Evolutionary conservation across 2,113 vertebrate species (phyloP).

Genomic region (Pseudorasbora parva): DNA sequence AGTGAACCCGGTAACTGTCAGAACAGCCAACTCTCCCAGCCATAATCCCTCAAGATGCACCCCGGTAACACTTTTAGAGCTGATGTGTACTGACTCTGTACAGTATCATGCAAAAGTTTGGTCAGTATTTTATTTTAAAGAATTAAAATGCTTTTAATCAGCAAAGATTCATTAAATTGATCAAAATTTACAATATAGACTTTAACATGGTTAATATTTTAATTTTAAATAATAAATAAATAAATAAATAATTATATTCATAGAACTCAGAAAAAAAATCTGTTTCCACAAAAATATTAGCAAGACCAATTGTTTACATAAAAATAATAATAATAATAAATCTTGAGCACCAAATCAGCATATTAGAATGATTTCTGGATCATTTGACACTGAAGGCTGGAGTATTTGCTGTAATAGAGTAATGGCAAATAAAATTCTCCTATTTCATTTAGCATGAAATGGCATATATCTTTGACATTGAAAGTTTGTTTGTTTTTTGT

Average conservation of each 20-base stretch:
- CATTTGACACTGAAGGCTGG: background rate
- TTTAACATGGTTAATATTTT: background rate
- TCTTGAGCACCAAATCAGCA: no score
- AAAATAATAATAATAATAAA: no score
- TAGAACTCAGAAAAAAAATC: background rate
- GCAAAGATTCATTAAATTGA: background rate
- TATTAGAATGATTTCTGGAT: background rate
- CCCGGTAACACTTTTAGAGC: background rate
- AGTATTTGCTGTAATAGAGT: background rate
- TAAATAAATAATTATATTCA: no score
- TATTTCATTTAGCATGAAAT: no score
- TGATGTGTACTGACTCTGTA: background rate
- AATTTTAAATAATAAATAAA: no score
- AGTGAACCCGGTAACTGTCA: background rate
- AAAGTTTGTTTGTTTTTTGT: no score
- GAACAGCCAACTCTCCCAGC: background rate
- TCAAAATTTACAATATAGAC: background rate
- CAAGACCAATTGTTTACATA: no score
- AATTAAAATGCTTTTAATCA: background rate
- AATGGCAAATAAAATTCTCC: background rate
- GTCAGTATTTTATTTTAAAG: background rate
- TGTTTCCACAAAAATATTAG: background rate
- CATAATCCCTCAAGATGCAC: background rate
- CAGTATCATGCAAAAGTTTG: background rate
- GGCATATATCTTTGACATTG: no score